Evolutionary conservation across 64 coral and sea anemone genomes (phyloP).

Genomic region (Platygyra sinensis): DNA sequence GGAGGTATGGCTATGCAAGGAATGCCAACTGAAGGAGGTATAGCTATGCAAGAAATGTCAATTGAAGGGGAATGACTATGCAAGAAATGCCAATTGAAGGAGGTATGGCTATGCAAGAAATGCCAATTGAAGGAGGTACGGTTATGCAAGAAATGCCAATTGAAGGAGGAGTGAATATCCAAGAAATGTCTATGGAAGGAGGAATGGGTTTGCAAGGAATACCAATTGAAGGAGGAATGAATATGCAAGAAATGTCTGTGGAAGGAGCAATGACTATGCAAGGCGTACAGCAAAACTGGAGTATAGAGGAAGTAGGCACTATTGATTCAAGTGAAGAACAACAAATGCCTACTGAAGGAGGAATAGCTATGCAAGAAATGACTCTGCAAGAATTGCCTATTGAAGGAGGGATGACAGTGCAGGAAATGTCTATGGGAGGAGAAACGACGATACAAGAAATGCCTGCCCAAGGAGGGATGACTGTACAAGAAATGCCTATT

Average conservation of each 20-base stretch:
- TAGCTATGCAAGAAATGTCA: too few species aligned
- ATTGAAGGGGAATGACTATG: neutral
- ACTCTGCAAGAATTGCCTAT: neutral
- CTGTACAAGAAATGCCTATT: too few species aligned
- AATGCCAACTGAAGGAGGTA: too few species aligned
- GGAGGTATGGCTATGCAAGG: too few species aligned
- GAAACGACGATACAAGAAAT: too few species aligned
- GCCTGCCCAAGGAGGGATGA: neutral
- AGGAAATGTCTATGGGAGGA: too few species aligned
- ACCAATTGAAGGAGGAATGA: neutral
- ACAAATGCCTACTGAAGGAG: neutral
- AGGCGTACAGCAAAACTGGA: neutral
- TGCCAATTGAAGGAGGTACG: neutral
- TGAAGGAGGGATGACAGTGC: too few species aligned
- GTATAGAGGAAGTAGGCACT: neutral
- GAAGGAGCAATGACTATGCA: neutral
- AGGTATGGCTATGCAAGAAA: neutral
- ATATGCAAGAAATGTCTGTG: neutral
- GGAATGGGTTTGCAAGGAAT: neutral
- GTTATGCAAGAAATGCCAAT: neutral
- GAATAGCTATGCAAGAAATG: neutral
- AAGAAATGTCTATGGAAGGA: neutral
- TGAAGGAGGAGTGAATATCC: neutral
- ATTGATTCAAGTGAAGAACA: too few species aligned
- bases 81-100: neutral